Conservation (phyloP, 2,113 vertebrate genomes). For the Microcebus griseorufus region DNA sequence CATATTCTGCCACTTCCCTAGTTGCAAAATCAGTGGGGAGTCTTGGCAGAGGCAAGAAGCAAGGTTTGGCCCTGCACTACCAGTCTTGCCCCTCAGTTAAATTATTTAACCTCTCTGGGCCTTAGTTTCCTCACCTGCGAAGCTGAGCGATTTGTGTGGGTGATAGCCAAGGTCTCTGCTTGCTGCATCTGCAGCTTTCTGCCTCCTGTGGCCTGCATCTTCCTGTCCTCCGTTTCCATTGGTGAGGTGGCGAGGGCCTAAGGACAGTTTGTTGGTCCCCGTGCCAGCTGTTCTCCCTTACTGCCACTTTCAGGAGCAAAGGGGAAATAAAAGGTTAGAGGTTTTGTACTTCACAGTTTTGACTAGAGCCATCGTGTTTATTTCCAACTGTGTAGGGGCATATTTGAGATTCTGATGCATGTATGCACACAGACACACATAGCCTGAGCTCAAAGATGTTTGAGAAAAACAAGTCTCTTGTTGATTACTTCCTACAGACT, state of each 20-base stretch:
- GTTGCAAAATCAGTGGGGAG: not conserved
- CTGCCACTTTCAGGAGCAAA: not conserved
- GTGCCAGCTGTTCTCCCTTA: not conserved
- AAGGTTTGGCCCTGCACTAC: not conserved
- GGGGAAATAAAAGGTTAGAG: not conserved
- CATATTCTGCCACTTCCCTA: not conserved
- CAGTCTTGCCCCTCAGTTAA: not conserved
- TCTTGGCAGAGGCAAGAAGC: not conserved
- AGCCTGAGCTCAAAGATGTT: not conserved
- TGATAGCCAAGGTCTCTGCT: not conserved
- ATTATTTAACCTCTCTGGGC: not conserved
- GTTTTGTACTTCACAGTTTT: not conserved
- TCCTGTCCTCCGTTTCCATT: not conserved
- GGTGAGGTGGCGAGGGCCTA: not conserved
- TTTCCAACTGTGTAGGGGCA: not conserved
- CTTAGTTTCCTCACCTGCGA: not conserved
- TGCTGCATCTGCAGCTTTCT: not conserved
- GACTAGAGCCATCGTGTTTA: conserved; percentile 40
- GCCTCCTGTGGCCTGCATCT: not conserved
- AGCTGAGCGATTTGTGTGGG: not conserved
- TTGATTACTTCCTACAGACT: not conserved
- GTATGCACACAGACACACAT: not conserved
- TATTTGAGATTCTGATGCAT: not conserved
- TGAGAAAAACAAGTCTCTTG: not conserved
- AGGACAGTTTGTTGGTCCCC: not conserved